A percentile compares a stretch with the other conserved stretches of the same genome.
Evolutionary conservation across 2,113 vertebrate genomes (phyloP).

Genomic region (Pluvianellus socialis): DNA sequence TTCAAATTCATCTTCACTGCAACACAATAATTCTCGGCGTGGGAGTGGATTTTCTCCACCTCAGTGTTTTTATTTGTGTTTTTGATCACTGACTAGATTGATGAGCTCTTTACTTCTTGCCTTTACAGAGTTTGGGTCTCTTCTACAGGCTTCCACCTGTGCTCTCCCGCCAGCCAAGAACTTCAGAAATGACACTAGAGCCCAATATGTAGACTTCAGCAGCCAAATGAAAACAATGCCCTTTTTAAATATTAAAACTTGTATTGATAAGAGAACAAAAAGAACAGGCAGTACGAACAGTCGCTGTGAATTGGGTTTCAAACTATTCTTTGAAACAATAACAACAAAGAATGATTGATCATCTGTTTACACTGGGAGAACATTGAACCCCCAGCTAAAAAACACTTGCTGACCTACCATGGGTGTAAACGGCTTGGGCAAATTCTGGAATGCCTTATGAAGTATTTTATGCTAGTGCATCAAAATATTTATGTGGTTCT

Average conservation of each 20-base stretch:
- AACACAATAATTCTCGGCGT: not conserved
- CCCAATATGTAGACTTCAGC: not conserved
- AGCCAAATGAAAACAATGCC: constrained; percentile 20
- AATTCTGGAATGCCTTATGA: not conserved
- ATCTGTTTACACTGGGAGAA: constrained; percentile 29
- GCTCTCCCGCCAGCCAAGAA: not conserved
- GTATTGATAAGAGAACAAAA: constrained; percentile 33
- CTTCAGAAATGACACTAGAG: not conserved
- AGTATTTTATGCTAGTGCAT: not conserved
- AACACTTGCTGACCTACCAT: not conserved
- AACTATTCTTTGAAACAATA: constrained; percentile 55
- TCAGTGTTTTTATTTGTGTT: not conserved
- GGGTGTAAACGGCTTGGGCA: not conserved
- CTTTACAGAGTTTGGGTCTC: not conserved
- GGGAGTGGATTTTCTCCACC: not conserved
- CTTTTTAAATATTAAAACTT: not conserved
- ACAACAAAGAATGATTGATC: constrained; percentile 48
- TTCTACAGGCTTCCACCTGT: not conserved
- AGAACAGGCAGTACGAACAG: constrained; percentile 31
- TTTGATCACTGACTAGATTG: not conserved
- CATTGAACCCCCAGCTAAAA: not conserved
- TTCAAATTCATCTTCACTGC: not conserved
- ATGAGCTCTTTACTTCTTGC: not conserved
- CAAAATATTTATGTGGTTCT: constrained; percentile 15
- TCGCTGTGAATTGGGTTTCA: not conserved